Percentiles rank a stretch among this genome's conserved stretches.
These are phyloP conservation scores for Turritopsis dohrnii DNA, from an alignment of 30 jellyfish, hydroid and myxozoan genomes.

Conservation along the genomic window DNA sequence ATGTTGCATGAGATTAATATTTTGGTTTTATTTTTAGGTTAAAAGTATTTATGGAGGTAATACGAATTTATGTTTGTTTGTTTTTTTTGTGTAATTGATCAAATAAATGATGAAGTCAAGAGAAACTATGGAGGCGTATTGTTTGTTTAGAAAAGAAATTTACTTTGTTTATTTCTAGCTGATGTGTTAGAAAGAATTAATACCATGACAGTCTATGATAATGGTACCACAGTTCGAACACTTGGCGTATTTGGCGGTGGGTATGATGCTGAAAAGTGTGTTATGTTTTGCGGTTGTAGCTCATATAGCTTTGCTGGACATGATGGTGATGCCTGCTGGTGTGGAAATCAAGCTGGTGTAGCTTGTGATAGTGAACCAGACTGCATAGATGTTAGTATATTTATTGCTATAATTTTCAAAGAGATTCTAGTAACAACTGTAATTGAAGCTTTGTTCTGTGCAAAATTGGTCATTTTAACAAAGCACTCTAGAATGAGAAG, in stretches of 20 bases:
- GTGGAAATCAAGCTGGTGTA: slow-evolving; percentile 13
- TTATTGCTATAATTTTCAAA: no score
- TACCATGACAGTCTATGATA: not conserved
- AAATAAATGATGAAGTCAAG: not conserved
- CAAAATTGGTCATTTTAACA: no score
- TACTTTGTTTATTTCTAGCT: not conserved
- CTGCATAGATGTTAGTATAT: slow-evolving; percentile 7
- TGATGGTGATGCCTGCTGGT: not conserved
- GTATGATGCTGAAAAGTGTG: not conserved
- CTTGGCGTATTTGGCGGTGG: not conserved
- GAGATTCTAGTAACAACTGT: no score
- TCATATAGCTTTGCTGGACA: not conserved
- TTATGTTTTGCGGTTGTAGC: not conserved
- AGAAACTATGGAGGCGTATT: not conserved
- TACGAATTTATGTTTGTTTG: no score
- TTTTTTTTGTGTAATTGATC: no score
- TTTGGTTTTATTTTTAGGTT: not conserved
- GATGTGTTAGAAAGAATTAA: not conserved
- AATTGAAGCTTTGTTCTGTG: no score
- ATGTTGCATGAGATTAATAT: not conserved
- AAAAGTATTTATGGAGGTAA: not conserved
- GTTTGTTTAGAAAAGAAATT: not conserved
- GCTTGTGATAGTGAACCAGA: not conserved
- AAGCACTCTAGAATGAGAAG: no score
- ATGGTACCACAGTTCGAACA: not conserved